Percentiles rank a stretch among this genome's conserved stretches.
These are phyloP conservation scores for Leucosticte australis DNA, from an alignment of 2,113 vertebrate genomes.

Conservation along the genomic window DNA sequence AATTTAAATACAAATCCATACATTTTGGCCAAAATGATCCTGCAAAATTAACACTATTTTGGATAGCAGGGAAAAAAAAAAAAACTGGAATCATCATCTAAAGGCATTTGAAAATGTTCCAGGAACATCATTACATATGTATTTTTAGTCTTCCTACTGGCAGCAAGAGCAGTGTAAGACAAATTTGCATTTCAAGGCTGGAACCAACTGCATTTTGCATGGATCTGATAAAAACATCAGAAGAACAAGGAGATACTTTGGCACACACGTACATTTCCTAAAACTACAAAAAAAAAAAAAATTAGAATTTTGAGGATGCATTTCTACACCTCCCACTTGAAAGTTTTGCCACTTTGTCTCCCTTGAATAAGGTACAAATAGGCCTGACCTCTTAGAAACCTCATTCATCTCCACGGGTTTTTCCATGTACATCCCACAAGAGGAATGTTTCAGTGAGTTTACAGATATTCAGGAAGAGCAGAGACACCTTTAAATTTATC, in stretches of 20 bases:
- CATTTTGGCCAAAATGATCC: constrained; percentile 4
- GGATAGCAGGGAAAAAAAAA: not conserved
- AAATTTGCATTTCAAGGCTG: constrained; percentile 61
- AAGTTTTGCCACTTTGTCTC: not conserved
- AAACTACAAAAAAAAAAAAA: constrained; percentile 20
- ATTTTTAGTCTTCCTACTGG: constrained; percentile 64
- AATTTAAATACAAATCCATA: not conserved
- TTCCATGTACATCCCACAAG: not conserved
- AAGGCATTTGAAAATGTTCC: constrained; percentile 53
- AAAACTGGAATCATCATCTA: not conserved
- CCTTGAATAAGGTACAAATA: not conserved
- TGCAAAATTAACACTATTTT: constrained; percentile 39
- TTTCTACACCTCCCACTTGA: constrained; percentile 11
- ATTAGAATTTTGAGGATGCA: not conserved
- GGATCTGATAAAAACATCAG: constrained; percentile 61
- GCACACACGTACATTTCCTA: not conserved
- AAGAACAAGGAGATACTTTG: constrained; percentile 37
- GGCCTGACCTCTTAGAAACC: not conserved
- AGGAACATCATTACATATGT: constrained; percentile 60
- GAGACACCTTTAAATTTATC: not conserved
- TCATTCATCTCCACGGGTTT: not conserved
- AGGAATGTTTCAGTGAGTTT: not conserved
- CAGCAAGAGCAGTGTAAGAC: constrained; percentile 42
- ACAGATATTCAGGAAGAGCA: not conserved
- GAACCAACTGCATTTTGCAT: constrained; percentile 32